Conservation (phyloP, 2,797 vertebrate genomes). For the Molothrus ater region DNA sequence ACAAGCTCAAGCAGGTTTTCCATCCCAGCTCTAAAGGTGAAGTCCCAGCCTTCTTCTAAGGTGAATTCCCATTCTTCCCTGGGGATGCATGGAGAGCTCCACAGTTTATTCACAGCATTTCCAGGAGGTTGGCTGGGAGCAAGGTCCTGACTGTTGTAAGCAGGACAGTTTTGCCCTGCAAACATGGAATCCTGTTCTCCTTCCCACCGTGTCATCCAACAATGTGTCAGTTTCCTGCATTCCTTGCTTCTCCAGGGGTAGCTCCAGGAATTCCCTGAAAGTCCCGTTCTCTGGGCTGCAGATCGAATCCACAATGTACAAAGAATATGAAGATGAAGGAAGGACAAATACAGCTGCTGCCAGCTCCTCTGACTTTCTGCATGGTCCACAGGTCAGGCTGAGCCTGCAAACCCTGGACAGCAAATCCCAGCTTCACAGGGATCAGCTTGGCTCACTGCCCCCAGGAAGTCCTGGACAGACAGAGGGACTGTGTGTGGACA, state of each 20-base stretch:
- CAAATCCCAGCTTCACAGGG: neutral
- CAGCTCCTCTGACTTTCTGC: neutral
- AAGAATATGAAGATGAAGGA: neutral
- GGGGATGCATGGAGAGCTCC: neutral
- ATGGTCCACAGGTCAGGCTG: rapidly evolving
- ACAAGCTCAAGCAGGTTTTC: neutral
- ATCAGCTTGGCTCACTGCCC: neutral
- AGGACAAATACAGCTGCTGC: neutral
- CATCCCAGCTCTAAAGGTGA: neutral
- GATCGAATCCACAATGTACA: neutral
- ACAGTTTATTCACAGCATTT: rapidly evolving
- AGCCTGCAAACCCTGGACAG: neutral
- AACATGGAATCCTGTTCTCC: neutral
- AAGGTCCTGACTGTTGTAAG: neutral
- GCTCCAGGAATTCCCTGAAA: neutral
- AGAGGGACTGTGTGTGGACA: neutral
- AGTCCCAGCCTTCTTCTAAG: neutral
- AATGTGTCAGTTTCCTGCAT: neutral
- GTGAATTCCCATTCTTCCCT: neutral
- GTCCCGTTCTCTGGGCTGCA: neutral
- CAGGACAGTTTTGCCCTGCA: neutral
- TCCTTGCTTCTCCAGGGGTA: neutral
- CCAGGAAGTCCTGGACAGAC: neutral
- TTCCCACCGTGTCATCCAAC: neutral
- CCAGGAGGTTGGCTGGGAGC: neutral